Base-by-base conservation (phyloP, 2,113 vertebrate species). In the Nanorana parkeri region DNA sequence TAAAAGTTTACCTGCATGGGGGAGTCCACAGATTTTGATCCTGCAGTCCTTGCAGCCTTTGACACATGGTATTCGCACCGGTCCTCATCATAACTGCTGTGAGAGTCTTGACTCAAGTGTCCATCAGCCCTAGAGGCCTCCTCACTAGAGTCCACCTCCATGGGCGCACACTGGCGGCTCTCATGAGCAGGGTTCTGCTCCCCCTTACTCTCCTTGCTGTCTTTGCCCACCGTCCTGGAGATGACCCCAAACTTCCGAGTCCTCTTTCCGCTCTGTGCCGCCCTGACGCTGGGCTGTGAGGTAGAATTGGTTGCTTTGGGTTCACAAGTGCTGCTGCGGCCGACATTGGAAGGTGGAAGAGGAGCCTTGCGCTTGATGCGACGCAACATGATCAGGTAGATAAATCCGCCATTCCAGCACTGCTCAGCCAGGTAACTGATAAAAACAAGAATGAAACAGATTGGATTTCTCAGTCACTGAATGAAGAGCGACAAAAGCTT, bases 351-450 rank as follows among this genome's bases (percentile, higher is more conserved):
- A 17, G 96, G 95, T 90, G 95, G 94, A 80, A 91, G 92, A 55
- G 97, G 96, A 80, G 96, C 96, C 86, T 96, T 97, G 86, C 95
- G 93, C 89, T 98, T 99, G 85, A 99, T 96, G 85, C 96, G 94
- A 79, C 97, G 96, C 86, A 99, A 93, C 94, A 99, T 96, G 93
- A 98, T 97, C 92, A 99, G 89, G 94, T 97, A 96, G 94, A 98
- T 93, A 0, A 93, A 96, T 88, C 96, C 97, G 85, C 96, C 96
- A 93, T 96, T 95, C 97, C 97, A 98, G 94, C 97, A 99, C 95
- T 98, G 97, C 84, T 99, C 95, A 21, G 96, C 96, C 91, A 99
- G 90, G 90, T 98, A 99, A 91, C 97, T 99, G 91, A 13, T 32
- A 87, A 84, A 83, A 54, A 88, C 84, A 68, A 72, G 86, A 1